Base-by-base conservation (phyloP, 2,888 invertebrate genomes). In the Plagodis dolabraria region DNA sequence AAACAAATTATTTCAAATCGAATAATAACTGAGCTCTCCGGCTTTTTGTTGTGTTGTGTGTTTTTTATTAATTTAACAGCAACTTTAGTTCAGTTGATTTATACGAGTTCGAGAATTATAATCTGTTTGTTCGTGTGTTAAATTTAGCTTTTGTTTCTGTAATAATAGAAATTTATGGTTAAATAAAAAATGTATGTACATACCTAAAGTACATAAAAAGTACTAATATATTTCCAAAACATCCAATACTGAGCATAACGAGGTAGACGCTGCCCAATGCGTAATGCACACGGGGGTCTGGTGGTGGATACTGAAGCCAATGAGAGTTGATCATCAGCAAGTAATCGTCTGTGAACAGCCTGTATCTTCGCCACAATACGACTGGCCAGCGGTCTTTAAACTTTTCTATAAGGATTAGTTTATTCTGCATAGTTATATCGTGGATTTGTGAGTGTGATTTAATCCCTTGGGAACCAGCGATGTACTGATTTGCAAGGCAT, bases 201-300 rank as follows among this genome's bases (percentile, higher is more conserved):
- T 53, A 96, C 96, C 95, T 95, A 70, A 93, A 80, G 79, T 96
- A 96, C 94, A 96, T 94, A 67, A 94, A 93, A 62, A 96, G 94
- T 48, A 96, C 96, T 42, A 95, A 87, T 7, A 93, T 89, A 78
- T 97, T 97, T 54, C 96, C 96, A 44, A 93, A 87, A 57, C 94
- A 89, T 7, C 96, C 96, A 38, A 94, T 80, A 2, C 93, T 75
- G 82, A 95, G 94, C 75, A 96, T 92, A 38, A 95, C 71, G 33
- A 94, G 77, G 78, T 96, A 96, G 35, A 96, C 73, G 10, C 86
- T 85, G 8, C 94, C 96, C 64, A 96, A 84, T 0, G 90, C 80
- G 72, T 95, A 94, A 76, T 95, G 95, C 40, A 93, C 83, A 6
- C 76, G 73, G 7, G 93, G 88, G 5, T 88, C 79, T 0, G 96